phyloP scores from a whole-genome alignment of 2,113 vertebrate genomes.

The Sprattus sprattus region DNA sequence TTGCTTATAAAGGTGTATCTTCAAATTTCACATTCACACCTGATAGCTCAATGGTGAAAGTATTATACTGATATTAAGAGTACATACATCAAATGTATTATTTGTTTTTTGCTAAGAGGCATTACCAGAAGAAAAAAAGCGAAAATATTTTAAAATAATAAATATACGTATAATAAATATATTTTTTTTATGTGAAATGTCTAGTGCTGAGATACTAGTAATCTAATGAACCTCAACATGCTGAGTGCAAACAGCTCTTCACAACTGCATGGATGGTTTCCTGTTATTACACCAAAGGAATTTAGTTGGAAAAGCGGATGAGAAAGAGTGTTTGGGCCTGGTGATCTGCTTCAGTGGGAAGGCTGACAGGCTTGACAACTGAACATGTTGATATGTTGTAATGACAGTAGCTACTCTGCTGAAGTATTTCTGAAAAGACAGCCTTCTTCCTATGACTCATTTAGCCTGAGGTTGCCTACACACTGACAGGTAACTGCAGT shows the following conservation, averaged over 20 bases:
- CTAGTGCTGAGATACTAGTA: not conserved
- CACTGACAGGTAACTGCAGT: slow-evolving; percentile 23
- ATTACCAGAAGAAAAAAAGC: not conserved
- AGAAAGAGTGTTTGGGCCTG: not conserved
- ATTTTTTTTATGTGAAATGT: not conserved
- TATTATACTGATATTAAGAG: not conserved
- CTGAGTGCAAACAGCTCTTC: not conserved
- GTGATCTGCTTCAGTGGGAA: not conserved
- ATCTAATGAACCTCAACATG: not conserved
- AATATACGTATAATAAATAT: no score
- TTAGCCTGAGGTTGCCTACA: slow-evolving; percentile 28
- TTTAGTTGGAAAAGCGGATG: not conserved
- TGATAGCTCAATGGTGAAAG: not conserved
- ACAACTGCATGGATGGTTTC: not conserved
- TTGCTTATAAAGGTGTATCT: slow-evolving; percentile 11
- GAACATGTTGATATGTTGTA: slow-evolving; percentile 20
- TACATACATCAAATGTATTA: not conserved
- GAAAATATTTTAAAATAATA: no score
- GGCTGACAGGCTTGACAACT: slow-evolving; percentile 19
- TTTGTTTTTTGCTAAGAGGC: not conserved
- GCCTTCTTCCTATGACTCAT: slow-evolving; percentile 33
- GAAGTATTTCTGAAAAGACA: slow-evolving; percentile 1
- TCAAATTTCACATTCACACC: not conserved
- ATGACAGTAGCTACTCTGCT: slow-evolving; percentile 31
- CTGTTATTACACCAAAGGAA: not conserved